Evolutionary conservation across 2,888 invertebrate genomes (phyloP), one percentile per base, ranked within the genome.

Genomic region (Chrysolina americana): DNA sequence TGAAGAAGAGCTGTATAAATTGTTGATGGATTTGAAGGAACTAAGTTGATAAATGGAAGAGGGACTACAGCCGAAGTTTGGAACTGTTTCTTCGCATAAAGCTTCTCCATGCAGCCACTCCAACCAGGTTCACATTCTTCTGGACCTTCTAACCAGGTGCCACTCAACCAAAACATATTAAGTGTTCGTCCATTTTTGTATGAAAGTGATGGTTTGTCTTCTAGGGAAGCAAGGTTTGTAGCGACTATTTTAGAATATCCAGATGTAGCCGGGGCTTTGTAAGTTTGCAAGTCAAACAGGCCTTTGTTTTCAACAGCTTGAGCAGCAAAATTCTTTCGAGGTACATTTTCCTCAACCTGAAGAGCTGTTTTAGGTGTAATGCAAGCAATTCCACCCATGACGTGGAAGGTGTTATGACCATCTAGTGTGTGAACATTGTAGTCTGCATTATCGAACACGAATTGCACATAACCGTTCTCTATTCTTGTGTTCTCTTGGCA

Each of bases 361-460:
- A 64, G 66, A 66, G 66, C 66, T 41, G 59, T 65, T 56, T 41
- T 71, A 63, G 72, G 72, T 13, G 48, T 68, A n/a, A 72, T 47
- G 62, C 68, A 72, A 28, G 11, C 23, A 28, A 68, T 63, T 17
- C 69, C 65, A 47, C 68, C 68, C 69, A 69, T 73, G 53, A 53
- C 73, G 41, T 73, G 73, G 41, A 63, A 73, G 21, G 69, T 73
- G 50, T 69, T 69, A 36, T 48, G 48, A 28, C 68, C 68, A 47
- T 73, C 73, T 62, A 73, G 56, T 73, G 63, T 63, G 63, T 63
- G 63, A 36, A 63, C n/a, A 63, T 63, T 63, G 23, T 62, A 62
- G 64, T 64, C 73, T 41, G 73, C 73, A 23, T 73, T 73, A 47
- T 73, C 70, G 59, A 48, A 70, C 63, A 63, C 63, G 63, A 63